phyloP scores from a whole-genome alignment of 1,140 invertebrate species.

The Leucophenga varia region DNA sequence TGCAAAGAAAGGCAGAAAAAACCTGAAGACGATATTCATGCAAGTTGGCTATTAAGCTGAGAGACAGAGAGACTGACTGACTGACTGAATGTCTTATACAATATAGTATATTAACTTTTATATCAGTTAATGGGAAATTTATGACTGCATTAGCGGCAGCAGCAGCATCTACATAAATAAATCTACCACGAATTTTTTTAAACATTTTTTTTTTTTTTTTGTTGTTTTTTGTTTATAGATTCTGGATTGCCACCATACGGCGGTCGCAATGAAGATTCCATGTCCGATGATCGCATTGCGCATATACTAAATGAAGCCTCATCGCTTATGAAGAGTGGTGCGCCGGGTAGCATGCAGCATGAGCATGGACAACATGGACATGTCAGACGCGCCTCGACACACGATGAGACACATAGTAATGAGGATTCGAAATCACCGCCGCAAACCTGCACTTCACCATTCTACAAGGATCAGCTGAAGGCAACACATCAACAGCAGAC shows the following conservation, averaged over 20 bases:
- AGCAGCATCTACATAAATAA: neutral
- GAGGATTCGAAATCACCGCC: constrained; percentile 81
- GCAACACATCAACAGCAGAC: constrained; percentile 33
- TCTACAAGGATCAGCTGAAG: constrained; percentile 63
- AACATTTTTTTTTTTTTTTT: too few relatives aligned
- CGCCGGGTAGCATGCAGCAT: constrained; percentile 27
- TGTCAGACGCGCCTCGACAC: constrained; percentile 26
- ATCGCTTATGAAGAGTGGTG: constrained; percentile 66
- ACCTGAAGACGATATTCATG: too few relatives aligned
- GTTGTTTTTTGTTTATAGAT: constrained; percentile 25
- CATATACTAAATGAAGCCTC: constrained; percentile 92
- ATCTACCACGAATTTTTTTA: too few relatives aligned
- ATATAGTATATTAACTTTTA: too few relatives aligned
- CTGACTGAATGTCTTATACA: too few relatives aligned
- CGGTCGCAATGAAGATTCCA: constrained; percentile 67
- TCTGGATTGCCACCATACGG: constrained; percentile 70
- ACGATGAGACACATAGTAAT: constrained; percentile 67
- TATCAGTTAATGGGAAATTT: constrained; percentile 43
- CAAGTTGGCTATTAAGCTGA: too few relatives aligned
- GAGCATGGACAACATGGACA: constrained; percentile 31
- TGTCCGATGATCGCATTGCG: constrained; percentile 89
- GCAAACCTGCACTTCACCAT: constrained; percentile 72
- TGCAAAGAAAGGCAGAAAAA: too few relatives aligned
- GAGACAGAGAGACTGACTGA: too few relatives aligned
- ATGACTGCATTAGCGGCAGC: constrained; percentile 22